A percentile compares a stretch with the other conserved stretches of the same genome.
These are phyloP conservation scores for Drosophila melanosoma DNA, from an alignment of 2,888 invertebrate species.

Conservation along the genomic window DNA sequence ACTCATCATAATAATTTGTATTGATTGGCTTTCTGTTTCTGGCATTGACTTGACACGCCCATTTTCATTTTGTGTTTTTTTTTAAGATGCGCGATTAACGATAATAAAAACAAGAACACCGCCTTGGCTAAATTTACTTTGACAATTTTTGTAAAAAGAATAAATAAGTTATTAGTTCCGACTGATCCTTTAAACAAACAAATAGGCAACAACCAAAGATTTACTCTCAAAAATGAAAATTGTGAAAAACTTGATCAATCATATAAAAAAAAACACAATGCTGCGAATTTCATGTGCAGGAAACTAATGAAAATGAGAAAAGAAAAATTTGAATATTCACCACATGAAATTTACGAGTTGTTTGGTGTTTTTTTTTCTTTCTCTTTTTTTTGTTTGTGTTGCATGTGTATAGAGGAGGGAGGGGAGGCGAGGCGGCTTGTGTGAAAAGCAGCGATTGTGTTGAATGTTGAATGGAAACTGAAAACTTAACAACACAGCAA, in stretches of 20 bases:
- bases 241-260: constrained; percentile 13
- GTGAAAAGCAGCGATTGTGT: constrained; percentile 41
- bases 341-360: constrained; percentile 23
- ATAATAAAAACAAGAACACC: constrained; percentile 63
- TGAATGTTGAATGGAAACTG: constrained; percentile 49
- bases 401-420: constrained; percentile 12
- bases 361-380: not conserved
- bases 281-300: constrained; percentile 25
- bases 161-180: constrained; percentile 48
- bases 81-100: constrained; percentile 56
- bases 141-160: constrained; percentile 47
- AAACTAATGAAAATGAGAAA: constrained; percentile 28
- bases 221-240: constrained; percentile 8
- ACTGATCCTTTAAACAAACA: constrained; percentile 36
- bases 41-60: constrained; percentile 68
- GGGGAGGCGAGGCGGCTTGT: constrained; percentile 3
- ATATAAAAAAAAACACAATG: constrained; percentile 7
- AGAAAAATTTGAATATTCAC: constrained; percentile 17
- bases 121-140: constrained; percentile 59
- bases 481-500: constrained; percentile 69
- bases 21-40: constrained; percentile 77
- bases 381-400: constrained; percentile 44
- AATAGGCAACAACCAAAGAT: constrained; percentile 21
- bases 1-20: constrained; percentile 81
- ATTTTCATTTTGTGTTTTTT: constrained; percentile 42